Percentiles rank a stretch among this genome's conserved stretches.
Evolutionary conservation across 2,113 vertebrate genomes (phyloP).

Genomic region (Lophochroa leadbeateri): DNA sequence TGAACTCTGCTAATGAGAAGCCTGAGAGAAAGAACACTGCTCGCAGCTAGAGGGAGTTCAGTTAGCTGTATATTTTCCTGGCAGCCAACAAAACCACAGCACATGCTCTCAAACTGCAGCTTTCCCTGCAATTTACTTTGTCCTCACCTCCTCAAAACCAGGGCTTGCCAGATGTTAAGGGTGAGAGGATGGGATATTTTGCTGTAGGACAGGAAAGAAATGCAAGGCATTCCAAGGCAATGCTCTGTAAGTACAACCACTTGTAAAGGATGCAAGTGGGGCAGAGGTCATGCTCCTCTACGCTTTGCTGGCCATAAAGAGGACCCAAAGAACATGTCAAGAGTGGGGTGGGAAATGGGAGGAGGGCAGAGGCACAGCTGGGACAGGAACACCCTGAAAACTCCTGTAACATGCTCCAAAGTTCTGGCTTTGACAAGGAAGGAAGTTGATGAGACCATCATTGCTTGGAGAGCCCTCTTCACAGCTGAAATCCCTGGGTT

Average conservation of each 20-base stretch:
- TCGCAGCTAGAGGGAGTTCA: not conserved
- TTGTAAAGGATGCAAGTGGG: not conserved
- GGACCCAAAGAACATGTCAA: not conserved
- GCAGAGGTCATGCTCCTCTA: not conserved
- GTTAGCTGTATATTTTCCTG: not conserved
- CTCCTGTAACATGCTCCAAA: not conserved
- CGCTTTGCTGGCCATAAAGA: not conserved
- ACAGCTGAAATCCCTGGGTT: not conserved
- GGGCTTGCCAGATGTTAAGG: not conserved
- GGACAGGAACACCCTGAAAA: not conserved
- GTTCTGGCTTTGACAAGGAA: not conserved
- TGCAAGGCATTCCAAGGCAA: not conserved
- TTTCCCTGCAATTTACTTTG: not conserved
- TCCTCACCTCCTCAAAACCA: not conserved
- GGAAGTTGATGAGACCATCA: not conserved
- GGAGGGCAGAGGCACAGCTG: not conserved
- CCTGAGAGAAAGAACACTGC: not conserved
- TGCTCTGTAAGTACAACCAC: not conserved
- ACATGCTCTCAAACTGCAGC: not conserved
- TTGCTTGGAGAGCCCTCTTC: not conserved
- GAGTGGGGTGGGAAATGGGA: not conserved
- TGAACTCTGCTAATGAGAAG: slow-evolving; percentile 9
- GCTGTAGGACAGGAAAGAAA: not conserved
- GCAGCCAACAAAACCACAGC: slow-evolving; percentile 1
- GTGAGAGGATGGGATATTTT: not conserved